Conservation (phyloP, 1,140 invertebrate genomes). For the Hycleus phaleratus region DNA sequence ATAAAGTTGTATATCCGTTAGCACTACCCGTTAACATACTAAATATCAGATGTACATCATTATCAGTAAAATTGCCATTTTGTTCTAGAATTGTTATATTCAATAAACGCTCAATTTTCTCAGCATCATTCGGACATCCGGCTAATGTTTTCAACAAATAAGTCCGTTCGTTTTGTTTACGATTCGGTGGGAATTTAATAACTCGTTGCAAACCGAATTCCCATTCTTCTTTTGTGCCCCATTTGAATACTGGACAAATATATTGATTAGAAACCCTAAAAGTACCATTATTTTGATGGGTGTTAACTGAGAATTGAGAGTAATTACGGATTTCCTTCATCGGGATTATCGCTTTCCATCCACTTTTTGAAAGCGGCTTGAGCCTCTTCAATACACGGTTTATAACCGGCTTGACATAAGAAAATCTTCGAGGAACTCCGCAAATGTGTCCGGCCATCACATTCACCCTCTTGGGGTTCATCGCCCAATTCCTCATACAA, state of each 20-base stretch:
- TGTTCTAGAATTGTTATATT: conserved; percentile 58
- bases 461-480: conserved; percentile 46
- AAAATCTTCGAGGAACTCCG: conserved; percentile 55
- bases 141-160: conserved; percentile 67
- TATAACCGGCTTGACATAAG: conserved; percentile 62
- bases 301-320: background rate
- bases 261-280: conserved; percentile 61
- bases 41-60: conserved; percentile 63
- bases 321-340: conserved; percentile 65
- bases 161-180: conserved; percentile 62
- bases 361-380: conserved; percentile 57
- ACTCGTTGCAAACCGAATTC: conserved; percentile 66
- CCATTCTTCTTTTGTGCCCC: conserved; percentile 68
- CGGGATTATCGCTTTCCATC: conserved; percentile 57
- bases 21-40: conserved; percentile 59
- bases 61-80: conserved; percentile 62
- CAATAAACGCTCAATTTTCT: conserved; percentile 59
- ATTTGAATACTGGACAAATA: conserved; percentile 69
- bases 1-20: conserved; percentile 59
- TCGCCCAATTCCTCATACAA: conserved; percentile 55
- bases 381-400: conserved; percentile 60
- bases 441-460: conserved; percentile 53
- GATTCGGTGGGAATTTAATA: conserved; percentile 58
- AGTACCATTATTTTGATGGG: conserved; percentile 14
- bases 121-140: conserved; percentile 59